These are phyloP conservation scores for Hyles lineata DNA, from an alignment of 2,888 invertebrate species.

Conservation along the genomic window DNA sequence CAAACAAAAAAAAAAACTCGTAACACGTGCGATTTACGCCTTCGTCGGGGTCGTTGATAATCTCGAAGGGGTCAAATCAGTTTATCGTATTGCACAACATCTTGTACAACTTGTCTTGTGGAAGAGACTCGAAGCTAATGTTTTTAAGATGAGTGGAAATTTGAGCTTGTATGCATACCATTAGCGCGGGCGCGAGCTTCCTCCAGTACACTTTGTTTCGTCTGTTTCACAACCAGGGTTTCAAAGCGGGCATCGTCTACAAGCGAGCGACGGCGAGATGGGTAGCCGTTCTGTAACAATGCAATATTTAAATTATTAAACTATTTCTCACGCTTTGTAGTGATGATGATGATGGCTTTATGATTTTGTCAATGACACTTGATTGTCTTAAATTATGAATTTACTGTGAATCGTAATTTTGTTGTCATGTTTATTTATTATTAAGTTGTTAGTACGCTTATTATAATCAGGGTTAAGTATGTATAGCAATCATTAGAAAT, in stretches of 20 bases:
- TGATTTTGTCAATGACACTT: constrained; percentile 18
- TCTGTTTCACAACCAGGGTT: constrained; percentile 97
- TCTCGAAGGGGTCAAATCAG: not conserved
- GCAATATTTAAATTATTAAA: constrained; percentile 26
- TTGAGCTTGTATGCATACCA: constrained; percentile 85
- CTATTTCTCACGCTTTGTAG: not conserved
- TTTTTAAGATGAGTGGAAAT: not conserved
- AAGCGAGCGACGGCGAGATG: constrained; percentile 96
- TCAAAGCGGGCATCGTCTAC: constrained; percentile 99
- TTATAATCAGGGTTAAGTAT: not conserved
- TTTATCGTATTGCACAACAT: not conserved
- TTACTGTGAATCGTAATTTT: constrained; percentile 20
- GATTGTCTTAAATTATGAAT: constrained; percentile 22
- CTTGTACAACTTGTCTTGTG: not conserved
- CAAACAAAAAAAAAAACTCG: constrained; percentile 40
- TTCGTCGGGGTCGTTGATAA: not conserved
- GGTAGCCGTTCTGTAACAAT: constrained; percentile 96
- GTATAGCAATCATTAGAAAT: not conserved
- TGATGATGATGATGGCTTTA: constrained; percentile 15
- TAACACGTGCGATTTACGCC: not conserved
- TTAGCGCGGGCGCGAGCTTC: constrained; percentile 95
- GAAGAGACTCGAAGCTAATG: not conserved
- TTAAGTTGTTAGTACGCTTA: not conserved
- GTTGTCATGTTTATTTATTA: not conserved
- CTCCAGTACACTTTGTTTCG: constrained; percentile 95